Base-by-base conservation (phyloP, 2,888 invertebrate genomes). In the Priocnemis perturbator region DNA sequence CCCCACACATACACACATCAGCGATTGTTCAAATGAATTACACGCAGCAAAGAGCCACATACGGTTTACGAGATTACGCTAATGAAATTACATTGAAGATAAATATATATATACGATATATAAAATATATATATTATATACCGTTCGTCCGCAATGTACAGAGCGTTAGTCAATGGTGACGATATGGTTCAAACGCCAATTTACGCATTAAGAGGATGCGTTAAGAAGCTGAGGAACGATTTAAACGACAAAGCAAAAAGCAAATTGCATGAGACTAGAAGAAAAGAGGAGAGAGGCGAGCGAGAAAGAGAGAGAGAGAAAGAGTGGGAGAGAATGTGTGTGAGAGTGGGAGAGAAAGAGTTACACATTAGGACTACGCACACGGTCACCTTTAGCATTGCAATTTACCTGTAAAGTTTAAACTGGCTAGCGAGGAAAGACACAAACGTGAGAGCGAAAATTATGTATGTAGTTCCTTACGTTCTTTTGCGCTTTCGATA, bases 111-210 rank as follows among this genome's bases (percentile, higher is more conserved):
- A 79, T 78, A 73, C 76, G 75, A 74, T 77, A 74, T 80, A 75
- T 78, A 77, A 75, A 71, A 76, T 73, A 75, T 56, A 73, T 71
- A 37, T 37, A 37, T 37, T 74, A 77, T 71, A 76, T 78, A 79
- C 71, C 69, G 75, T 71, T 75, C 77, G 79, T 77, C 75, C 75
- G 75, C 70, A 75, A 71, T 81, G 69, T 75, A 81, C 77, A 75
- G 70, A 78, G 59, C 79, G 67, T 77, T 80, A 69, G 62, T 75
- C 67, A 68, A 72, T n/a, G 74, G 67, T 64, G 68, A 60, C 47
- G 64, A 15, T 50, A 21, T 56, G 64, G 62, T 57, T 65, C 65
- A 68, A 67, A 67, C 37, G 57, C 61, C 60, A 62, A 67, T 73
- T 71, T 64, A 55, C 37, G 37, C 37, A 75, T 55, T 58, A 14